Evolutionary conservation across 2,113 vertebrate genomes (phyloP).

Genomic region (Nycticryphes semicollaris): DNA sequence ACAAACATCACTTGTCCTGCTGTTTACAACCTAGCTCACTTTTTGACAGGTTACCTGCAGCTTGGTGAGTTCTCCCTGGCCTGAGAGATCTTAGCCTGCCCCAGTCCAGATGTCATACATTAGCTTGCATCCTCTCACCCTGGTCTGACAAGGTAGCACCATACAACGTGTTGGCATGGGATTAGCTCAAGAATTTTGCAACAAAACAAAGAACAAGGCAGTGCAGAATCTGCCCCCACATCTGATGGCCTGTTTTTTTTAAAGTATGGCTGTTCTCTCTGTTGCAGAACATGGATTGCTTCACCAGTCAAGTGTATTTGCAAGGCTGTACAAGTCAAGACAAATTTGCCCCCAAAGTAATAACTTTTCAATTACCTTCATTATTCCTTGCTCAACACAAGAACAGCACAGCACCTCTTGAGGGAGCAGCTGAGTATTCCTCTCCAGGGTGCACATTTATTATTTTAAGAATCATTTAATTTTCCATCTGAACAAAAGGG

Average conservation of each 20-base stretch:
- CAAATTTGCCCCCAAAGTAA: slow-evolving; percentile 59
- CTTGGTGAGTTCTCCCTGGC: background rate
- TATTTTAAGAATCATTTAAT: slow-evolving; percentile 72
- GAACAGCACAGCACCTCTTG: slow-evolving; percentile 45
- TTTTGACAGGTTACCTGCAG: background rate
- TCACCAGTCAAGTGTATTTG: background rate
- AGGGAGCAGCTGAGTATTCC: slow-evolving; percentile 58
- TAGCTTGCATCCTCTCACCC: background rate
- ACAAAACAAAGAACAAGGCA: background rate
- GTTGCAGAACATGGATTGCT: background rate
- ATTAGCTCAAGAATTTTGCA: background rate
- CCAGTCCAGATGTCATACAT: background rate
- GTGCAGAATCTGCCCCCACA: background rate
- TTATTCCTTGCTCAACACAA: slow-evolving; percentile 54
- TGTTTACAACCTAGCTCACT: background rate
- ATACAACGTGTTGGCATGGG: fast-evolving
- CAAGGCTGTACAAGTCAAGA: slow-evolving; percentile 26
- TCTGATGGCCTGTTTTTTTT: slow-evolving; percentile 28
- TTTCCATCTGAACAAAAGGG: slow-evolving; percentile 57
- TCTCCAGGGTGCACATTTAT: slow-evolving; percentile 67
- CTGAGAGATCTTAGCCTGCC: background rate
- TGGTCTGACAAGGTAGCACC: background rate
- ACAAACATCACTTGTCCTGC: background rate
- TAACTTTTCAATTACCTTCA: slow-evolving; percentile 66
- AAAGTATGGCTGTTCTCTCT: background rate